Base-by-base conservation (phyloP, 2,113 vertebrate genomes). In the Lonchura striata region DNA sequence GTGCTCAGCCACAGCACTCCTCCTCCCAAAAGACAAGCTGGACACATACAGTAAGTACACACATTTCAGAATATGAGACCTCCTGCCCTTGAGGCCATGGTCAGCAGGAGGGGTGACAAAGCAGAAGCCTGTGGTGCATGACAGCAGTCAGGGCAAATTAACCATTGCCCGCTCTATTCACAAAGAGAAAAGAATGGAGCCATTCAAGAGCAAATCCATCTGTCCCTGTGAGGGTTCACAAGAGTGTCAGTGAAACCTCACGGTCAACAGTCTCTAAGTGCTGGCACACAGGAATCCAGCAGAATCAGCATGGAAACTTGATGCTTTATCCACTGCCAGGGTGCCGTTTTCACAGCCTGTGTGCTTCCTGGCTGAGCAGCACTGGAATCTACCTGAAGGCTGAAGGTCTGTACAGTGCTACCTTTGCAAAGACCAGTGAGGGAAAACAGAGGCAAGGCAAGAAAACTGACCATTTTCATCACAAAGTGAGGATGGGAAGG, bases 171-270 rank as follows among this genome's bases (percentile, higher is more conserved):
- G 9, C 46, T 92, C 86, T 91, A 69, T 89, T 97, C 93, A 89
- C 57, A 79, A 79, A 69, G 74, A 95, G 84, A 69, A 89, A 95
- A 95, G 83, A 96, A 96, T 65, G 70, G 81, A 95, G 91, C 86
- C 91, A 95, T 95, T 95, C 91, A 95, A 82, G 86, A 95, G 91
- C 81, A 87, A 91, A 95, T 69, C 89, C 95, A 91, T 95, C 95
- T 92, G 93, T 91, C 86, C 89, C 74, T 79, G 72, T 7, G 65
- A 91, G 84, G 86, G 94, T 92, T 96, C 96, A 91, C 74, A 69
- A 57, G 70, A 68, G 84, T 87, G 86, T 95, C 95, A 94, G 74
- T 91, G 91, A 89, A 95, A 95, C 94, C 90, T 94, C 96, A 88
- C 4, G 28, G 91, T 84, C 86, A 95, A 92, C 65, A 79, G 86